Base-by-base conservation (phyloP, 2,888 invertebrate genomes). In the Drosophila limbata region DNA sequence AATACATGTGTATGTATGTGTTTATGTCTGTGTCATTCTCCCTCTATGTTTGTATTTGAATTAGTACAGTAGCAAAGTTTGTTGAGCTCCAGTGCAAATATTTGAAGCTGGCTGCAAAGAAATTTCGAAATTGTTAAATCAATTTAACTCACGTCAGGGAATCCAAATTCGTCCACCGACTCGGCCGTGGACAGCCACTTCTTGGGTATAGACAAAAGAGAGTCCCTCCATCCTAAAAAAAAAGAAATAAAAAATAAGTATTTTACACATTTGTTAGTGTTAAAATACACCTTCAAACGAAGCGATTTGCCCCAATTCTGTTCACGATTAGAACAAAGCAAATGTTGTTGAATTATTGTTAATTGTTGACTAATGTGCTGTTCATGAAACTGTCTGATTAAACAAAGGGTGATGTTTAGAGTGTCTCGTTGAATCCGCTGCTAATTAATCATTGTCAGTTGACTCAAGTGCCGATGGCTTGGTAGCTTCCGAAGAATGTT, bases 161-260 rank as follows among this genome's bases (percentile, higher is more conserved):
- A 93, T 90, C 93, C 93, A 82, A 86, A 92, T 84, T 92, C 93
- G 91, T 92, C 93, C 57, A 91, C 91, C 63, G 92, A 89, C 71
- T 92, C 92, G 76, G 91, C 89, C 69, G 93, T 91, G 77, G 94
- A 93, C 88, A 96, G 94, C 95, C 95, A 95, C 89, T 95, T 95
- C 92, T 95, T 95, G 77, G 96, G 95, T 90, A 96, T 93, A 56
- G 96, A 94, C 78, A 96, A 92, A 84, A 96, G 93, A 17, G 96
- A 95, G 84, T 95, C 95, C 89, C 94, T 94, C 96, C 96, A 96
- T 95, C 95, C 96, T 96, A 93, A 17, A 94, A 94, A 62, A 73
- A 85, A 82, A 66, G 11, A 47, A 44, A 55, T 55, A 48, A 21
- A 45, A 59, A 67, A 25, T 28, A 25, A 37, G n/a, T 17, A 11